Evolutionary conservation across 2,113 vertebrate species (phyloP).

Genomic region (Sisor rabdophorus): DNA sequence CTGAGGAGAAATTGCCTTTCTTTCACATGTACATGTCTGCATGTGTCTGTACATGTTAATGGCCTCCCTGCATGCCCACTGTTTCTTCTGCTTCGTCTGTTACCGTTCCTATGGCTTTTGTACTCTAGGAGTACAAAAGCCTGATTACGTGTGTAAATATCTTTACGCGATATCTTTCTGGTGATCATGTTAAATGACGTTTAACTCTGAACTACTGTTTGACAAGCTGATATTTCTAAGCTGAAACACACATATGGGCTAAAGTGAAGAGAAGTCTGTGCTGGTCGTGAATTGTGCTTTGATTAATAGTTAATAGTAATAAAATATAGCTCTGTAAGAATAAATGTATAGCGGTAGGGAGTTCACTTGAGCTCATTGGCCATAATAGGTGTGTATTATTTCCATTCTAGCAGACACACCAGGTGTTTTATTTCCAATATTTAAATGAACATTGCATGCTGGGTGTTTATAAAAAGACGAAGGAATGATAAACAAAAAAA

Average conservation of each 20-base stretch:
- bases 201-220: background rate
- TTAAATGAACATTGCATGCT: background rate
- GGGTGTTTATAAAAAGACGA: slow-evolving; percentile 14
- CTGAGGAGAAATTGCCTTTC: slow-evolving; percentile 12
- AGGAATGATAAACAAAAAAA: slow-evolving; percentile 21
- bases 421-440: slow-evolving; percentile 14
- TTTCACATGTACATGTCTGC: background rate
- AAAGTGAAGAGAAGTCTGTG: background rate
- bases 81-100: background rate
- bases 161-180: background rate
- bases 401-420: slow-evolving; percentile 7
- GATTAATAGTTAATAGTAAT: slow-evolving; percentile 14
- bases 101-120: background rate
- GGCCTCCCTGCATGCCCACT: background rate
- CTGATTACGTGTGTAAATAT: background rate
- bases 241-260: background rate
- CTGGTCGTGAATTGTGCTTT: background rate
- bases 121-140: background rate
- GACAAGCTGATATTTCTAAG: background rate
- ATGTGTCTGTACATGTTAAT: background rate
- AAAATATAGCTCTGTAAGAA: background rate
- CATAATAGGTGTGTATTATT: slow-evolving; percentile 21
- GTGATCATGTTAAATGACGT: background rate
- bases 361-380: slow-evolving; percentile 15
- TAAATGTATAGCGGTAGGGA: slow-evolving; percentile 14